Conservation (phyloP, 1,140 invertebrate genomes). For the Plectus sambesii region DNA sequence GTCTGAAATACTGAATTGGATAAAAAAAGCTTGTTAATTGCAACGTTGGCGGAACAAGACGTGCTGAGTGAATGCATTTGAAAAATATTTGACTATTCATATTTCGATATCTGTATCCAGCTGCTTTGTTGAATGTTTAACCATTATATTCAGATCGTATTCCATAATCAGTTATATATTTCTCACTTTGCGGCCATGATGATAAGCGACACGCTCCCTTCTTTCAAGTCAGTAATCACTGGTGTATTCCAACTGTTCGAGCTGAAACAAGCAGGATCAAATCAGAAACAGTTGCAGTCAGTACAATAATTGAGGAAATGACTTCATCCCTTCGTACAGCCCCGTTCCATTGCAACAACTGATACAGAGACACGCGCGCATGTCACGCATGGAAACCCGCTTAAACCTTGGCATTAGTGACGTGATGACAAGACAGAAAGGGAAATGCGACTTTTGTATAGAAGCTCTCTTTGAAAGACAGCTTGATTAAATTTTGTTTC, state of each 20-base stretch:
- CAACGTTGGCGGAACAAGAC: too few species aligned
- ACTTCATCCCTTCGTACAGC: neutral
- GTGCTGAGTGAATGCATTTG: too few species aligned
- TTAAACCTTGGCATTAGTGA: neutral
- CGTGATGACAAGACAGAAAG: neutral
- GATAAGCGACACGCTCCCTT: constrained; percentile 65
- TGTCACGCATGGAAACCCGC: neutral
- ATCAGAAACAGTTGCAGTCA: neutral
- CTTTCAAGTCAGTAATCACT: constrained; percentile 58
- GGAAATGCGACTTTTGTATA: too few species aligned
- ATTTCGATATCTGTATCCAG: too few species aligned
- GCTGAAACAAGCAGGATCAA: constrained; percentile 45
- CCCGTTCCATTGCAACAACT: neutral
- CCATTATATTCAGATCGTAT: too few species aligned
- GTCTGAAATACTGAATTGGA: constrained; percentile 5
- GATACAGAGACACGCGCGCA: neutral
- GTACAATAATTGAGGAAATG: constrained; percentile 5
- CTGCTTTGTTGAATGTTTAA: too few species aligned
- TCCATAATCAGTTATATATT: too few species aligned
- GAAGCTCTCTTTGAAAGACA: too few species aligned
- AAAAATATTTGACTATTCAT: too few species aligned
- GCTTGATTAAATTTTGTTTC: too few species aligned
- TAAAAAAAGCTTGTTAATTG: neutral
- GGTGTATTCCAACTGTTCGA: constrained; percentile 79
- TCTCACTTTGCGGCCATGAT: constrained; percentile 69